Evolutionary conservation across 2,797 vertebrate genomes (phyloP).

Genomic region (Siniperca obscura): DNA sequence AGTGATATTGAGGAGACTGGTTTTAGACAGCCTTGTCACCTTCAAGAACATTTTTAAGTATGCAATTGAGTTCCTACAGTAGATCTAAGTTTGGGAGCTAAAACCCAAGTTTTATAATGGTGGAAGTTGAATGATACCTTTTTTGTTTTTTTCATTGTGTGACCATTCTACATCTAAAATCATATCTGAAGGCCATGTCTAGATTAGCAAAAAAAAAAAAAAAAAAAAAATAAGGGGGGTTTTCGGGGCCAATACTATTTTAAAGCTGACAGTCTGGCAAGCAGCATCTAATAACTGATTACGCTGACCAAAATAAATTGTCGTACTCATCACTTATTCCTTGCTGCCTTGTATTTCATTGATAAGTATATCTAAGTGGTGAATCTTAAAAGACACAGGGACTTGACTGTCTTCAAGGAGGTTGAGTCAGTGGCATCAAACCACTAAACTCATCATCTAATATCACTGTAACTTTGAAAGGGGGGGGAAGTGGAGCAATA

Average conservation of each 20-base stretch:
- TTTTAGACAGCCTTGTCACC: background rate
- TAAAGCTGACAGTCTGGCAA: background rate
- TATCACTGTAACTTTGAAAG: background rate
- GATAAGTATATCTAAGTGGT: background rate
- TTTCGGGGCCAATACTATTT: too few relatives aligned
- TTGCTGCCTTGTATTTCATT: background rate
- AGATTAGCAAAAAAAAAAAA: background rate
- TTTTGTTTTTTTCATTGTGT: background rate
- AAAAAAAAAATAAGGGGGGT: too few relatives aligned
- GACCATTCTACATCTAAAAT: background rate
- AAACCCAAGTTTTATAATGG: too few relatives aligned
- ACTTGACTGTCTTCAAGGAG: background rate
- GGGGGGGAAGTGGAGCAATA: background rate
- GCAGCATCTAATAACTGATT: conserved; percentile 1
- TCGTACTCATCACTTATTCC: background rate
- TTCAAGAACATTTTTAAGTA: conserved; percentile 1
- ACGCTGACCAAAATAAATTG: background rate
- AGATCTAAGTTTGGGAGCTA: background rate
- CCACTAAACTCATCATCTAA: background rate
- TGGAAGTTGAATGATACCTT: background rate
- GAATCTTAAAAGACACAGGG: background rate
- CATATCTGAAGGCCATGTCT: background rate
- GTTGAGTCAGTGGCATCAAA: background rate
- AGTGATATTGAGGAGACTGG: background rate
- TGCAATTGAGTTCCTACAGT: background rate